Evolutionary conservation across 2,797 vertebrate genomes (phyloP), one percentile per base, ranked within the genome.

Genomic region (Chaunax sp.): DNA sequence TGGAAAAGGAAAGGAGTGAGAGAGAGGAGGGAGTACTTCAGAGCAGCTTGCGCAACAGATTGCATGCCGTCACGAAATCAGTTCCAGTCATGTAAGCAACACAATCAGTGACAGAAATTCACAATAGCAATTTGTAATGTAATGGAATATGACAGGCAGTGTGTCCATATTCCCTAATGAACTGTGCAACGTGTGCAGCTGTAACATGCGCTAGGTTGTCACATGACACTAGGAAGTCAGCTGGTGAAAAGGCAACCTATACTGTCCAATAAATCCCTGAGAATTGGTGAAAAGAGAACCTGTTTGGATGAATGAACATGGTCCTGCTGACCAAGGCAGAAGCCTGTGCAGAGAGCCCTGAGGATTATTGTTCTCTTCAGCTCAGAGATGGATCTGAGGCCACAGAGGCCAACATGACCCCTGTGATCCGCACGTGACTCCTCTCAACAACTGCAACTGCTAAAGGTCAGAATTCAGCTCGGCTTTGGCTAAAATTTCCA

Each of bases 311-410:
- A 92, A 92, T 92, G 85, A 82, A 35, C 77, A 35, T 30, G 59
- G 79, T 88, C 86, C 83, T 89, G 93, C 92, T 93, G 91, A 92
- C 79, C 1, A 57, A 78, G 74, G 89, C 92, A 93, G 79, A 90
- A 90, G 75, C 88, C 68, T n/a, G 74, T 56, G 81, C 83, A 77
- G 87, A 70, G 87, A 70, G 78, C 25, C 63, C 35, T 35, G 81
- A 69, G 87, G 87, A 85, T 90, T 89, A 92, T 94, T 93, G 92
- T 93, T 87, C 80, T 77, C 78, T 81, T 69, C 64, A 72, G 84
- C 72, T 84, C 83, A 77, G 81, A 78, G 78, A 84, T 84, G 88
- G 87, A 80, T 75, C 49, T 9, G 85, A 84, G 92, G 90, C 83
- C 92, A 91, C 52, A 56, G 84, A 80, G 91, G 87, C 81, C 91